Base-by-base conservation (phyloP, 1,140 invertebrate genomes). In the Ditylenchus dipsaci region DNA sequence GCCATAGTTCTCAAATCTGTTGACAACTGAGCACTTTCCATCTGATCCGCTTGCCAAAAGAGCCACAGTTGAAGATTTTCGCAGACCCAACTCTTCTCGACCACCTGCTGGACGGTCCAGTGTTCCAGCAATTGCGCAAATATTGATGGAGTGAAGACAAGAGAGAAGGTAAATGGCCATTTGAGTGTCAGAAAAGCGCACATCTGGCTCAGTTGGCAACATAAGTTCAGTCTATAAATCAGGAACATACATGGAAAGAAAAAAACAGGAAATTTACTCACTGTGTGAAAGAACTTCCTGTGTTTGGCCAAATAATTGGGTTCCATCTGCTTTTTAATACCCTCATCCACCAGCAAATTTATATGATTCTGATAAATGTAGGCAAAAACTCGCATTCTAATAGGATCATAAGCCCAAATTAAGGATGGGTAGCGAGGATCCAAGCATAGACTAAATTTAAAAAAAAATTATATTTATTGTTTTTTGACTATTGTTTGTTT, bases 1-100 rank as follows among this genome's bases (percentile, higher is more conserved):
- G 30, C 95, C 95, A 83, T 93, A 91, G 85, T 86, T 92, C 83
- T 95, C 91, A 86, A 97, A 97, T 76, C 95, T 87, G 80, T 90
- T 92, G 1, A 96, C 90, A 11, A 87, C 84, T 19, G 88, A 75
- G 21, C 73, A 92, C 90, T 77, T 88, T 88, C 61, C 85, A 7
- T 7, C 8, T 53, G 15, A 53, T 19, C n/a, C n/a, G 15, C 15
- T 53, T 21, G 49, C 8, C 3, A 53, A 17, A 53, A 17, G 15
- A 53, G n/a, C 23, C 15, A 53, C 23, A 53, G 23, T 53, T 19
- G 49, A 53, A 53, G 49, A 53, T 8, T 53, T 21, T 17, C 23
- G n/a, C 49, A 3, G 23, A 53, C n/a, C 3, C 8, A 17, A 53
- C 8, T 21, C n/a, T 53, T 19, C 49, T 26, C 49, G n/a, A 3